Evolutionary conservation across 2,888 invertebrate genomes (phyloP).

Genomic region (Vannuccia rotundouncinata): DNA sequence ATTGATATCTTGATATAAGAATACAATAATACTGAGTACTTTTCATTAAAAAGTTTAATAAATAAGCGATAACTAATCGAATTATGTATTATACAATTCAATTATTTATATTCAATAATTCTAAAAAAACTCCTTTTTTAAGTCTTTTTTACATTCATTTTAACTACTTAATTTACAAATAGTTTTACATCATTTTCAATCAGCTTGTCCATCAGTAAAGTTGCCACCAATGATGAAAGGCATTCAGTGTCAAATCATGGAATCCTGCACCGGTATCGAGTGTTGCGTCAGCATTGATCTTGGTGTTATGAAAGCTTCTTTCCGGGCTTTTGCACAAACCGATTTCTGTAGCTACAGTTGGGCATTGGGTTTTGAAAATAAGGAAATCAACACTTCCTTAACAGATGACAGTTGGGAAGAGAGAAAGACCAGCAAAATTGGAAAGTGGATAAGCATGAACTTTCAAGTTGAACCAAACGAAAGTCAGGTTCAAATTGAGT

Average conservation of each 20-base stretch:
- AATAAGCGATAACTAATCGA: too few species aligned
- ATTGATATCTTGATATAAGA: too few species aligned
- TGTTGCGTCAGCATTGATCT: slow-evolving; percentile 29
- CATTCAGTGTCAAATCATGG: slow-evolving; percentile 41
- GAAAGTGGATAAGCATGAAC: not conserved
- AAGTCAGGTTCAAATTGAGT: not conserved
- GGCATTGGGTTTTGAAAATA: not conserved
- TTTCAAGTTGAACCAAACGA: not conserved
- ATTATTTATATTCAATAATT: too few species aligned
- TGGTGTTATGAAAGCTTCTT: slow-evolving; percentile 5
- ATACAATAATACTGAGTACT: too few species aligned
- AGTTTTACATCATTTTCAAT: not conserved
- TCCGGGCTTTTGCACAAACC: not conserved
- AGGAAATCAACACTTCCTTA: not conserved
- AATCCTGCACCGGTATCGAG: slow-evolving; percentile 41
- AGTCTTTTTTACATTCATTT: too few species aligned
- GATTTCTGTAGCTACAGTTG: not conserved
- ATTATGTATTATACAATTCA: too few species aligned
- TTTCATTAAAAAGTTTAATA: too few species aligned
- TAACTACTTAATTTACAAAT: too few species aligned
- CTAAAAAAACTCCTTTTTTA: too few species aligned
- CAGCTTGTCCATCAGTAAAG: not conserved
- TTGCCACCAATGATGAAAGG: not conserved
- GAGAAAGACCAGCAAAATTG: not conserved
- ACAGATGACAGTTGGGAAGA: slow-evolving; percentile 1